Conservation (phyloP, 2,888 invertebrate genomes). For the Hipparchia sbordonii region DNA sequence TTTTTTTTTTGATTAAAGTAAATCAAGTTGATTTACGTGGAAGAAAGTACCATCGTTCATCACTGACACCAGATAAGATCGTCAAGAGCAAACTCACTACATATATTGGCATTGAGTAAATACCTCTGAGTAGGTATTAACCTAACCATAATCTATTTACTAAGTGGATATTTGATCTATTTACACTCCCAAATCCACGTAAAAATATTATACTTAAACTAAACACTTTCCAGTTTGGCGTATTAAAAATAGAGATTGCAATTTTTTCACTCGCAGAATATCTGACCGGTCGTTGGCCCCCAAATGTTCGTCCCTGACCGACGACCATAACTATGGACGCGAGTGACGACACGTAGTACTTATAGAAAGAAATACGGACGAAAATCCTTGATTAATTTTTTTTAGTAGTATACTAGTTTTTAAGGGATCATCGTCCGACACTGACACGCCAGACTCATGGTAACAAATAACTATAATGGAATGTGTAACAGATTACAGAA, state of each 20-base stretch:
- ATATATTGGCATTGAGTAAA: not conserved
- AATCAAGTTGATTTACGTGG: no score
- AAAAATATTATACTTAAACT: slow-evolving; percentile 42
- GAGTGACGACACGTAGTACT: slow-evolving; percentile 60
- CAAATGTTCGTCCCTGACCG: slow-evolving; percentile 67
- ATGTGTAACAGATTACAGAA: no score
- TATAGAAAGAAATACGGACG: not conserved
- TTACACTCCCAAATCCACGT: slow-evolving; percentile 7
- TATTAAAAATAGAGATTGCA: slow-evolving; percentile 23
- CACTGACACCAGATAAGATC: no score
- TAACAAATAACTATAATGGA: no score
- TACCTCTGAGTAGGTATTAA: not conserved
- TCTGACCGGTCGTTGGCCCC: slow-evolving; percentile 73
- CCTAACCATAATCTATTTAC: slow-evolving; percentile 10
- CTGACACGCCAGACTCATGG: no score
- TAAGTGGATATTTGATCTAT: slow-evolving; percentile 11
- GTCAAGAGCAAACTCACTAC: not conserved
- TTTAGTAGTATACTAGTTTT: no score
- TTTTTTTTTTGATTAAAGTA: no score
- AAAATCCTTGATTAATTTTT: not conserved
- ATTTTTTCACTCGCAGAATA: slow-evolving; percentile 66
- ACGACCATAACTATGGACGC: slow-evolving; percentile 45
- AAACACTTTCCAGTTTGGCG: slow-evolving; percentile 38
- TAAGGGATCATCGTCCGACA: no score
- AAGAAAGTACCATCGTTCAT: no score